Evolutionary conservation across 2,888 invertebrate species (phyloP).

Genomic region (Trichopria drosophilae): DNA sequence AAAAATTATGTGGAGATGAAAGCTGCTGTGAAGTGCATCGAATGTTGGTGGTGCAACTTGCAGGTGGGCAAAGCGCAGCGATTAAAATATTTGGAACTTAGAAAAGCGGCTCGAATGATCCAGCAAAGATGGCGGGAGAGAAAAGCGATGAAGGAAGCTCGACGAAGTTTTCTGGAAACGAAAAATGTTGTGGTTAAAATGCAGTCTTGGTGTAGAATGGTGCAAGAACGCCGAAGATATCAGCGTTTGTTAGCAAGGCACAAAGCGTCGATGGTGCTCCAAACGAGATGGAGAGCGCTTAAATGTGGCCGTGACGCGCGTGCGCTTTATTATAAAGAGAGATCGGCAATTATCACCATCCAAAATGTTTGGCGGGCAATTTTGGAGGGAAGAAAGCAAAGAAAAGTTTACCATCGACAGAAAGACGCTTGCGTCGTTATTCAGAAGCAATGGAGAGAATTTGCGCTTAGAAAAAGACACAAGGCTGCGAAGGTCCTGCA

Average conservation of each 20-base stretch:
- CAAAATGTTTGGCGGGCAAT: conserved; percentile 59
- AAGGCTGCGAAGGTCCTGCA: conserved; percentile 38
- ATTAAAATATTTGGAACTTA: conserved; percentile 41
- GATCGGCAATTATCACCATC: conserved; percentile 51
- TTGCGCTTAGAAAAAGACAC: no score
- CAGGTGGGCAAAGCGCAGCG: conserved; percentile 42
- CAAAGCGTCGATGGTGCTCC: conserved; percentile 33
- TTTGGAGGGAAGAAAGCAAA: conserved; percentile 36
- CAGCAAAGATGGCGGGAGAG: conserved; percentile 47
- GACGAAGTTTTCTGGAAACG: conserved; percentile 43
- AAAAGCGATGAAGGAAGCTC: conserved; percentile 40
- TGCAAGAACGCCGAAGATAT: conserved; percentile 27
- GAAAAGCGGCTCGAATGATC: conserved; percentile 37
- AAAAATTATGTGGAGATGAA: conserved; percentile 25
- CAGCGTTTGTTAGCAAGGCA: conserved; percentile 8
- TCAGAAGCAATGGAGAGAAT: conserved; percentile 56
- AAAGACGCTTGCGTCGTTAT: conserved; percentile 49
- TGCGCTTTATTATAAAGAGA: conserved; percentile 24
- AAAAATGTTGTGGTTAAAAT: conserved; percentile 46
- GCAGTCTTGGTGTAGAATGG: conserved; percentile 46
- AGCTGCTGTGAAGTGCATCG: conserved; percentile 31
- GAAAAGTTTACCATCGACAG: conserved; percentile 37
- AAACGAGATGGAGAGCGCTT: conserved; percentile 52
- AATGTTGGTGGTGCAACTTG: conserved; percentile 51
- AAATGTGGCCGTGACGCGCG: conserved; percentile 16